Evolutionary conservation across 2,888 invertebrate species (phyloP), one percentile per base, ranked within the genome.

Genomic region (Cephalotes varians): DNA sequence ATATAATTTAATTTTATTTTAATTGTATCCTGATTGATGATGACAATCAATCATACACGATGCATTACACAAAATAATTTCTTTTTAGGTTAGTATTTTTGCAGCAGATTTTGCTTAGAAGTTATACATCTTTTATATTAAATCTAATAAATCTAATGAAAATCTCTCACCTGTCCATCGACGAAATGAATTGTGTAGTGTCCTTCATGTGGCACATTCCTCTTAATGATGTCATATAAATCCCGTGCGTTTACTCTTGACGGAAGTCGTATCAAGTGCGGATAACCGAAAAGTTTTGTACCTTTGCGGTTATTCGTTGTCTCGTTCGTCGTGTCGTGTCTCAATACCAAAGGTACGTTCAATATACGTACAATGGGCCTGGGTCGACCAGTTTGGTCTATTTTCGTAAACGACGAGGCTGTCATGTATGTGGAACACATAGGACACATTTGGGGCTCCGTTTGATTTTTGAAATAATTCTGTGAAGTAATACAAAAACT

Each of bases 261-360:
- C 21, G 96, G 96, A 74, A 96, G 93, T 88, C 95, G 95, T 49
- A 96, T 90, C 65, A 96, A 91, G 86, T 95, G 94, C 0, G 96
- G 96, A 91, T 96, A 95, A 21, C 96, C 96, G 89, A 96, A 95
- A 49, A 95, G 92, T 77, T 93, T 93, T 7, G 94, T 94, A 56
- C 92, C 91, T 84, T 94, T 95, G 80, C 94, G 94, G 86, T 95
- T 95, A 88, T 95, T 95, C 73, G 95, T 94, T 0, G 94, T 93
- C 85, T 95, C 95, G 58, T 94, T 93, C 21, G 93, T 94, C 54
- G 91, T 92, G 87, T 95, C 95, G 88, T 95, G 92, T n/a, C 96
- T 95, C 86, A 95, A 95, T 3, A 96, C 95, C 44, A 96, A 92
- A 0, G 96, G 95, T 56, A 96, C 95, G 60, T 95, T 95, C 71